These are phyloP conservation scores for Gnathonemus echidnorhynchus DNA, from an alignment of 2,113 vertebrate species.

Conservation along the genomic window DNA sequence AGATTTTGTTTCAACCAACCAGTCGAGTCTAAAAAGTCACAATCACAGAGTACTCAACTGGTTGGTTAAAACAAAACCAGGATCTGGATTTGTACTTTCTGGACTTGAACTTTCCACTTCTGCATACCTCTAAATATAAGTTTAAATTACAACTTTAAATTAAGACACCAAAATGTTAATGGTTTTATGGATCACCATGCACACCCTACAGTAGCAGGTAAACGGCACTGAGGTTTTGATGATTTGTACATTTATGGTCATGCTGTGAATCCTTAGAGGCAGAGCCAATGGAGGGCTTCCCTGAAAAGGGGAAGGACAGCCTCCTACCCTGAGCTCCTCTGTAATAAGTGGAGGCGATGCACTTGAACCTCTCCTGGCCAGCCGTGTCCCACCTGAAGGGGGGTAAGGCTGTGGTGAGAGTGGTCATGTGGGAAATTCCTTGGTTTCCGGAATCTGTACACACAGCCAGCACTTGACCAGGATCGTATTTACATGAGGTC, in stretches of 20 bases:
- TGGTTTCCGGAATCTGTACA: constrained; percentile 50
- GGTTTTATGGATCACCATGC: background rate
- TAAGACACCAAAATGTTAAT: background rate
- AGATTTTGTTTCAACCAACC: background rate
- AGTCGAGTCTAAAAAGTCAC: background rate
- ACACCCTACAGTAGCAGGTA: background rate
- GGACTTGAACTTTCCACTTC: background rate
- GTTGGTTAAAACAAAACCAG: background rate
- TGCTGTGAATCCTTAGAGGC: background rate
- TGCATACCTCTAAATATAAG: background rate
- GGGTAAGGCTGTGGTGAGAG: background rate
- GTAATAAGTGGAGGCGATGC: constrained; percentile 96
- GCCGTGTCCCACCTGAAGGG: constrained; percentile 86
- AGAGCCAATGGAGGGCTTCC: background rate
- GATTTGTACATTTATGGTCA: background rate
- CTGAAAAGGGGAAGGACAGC: background rate
- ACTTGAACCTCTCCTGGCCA: constrained; percentile 94
- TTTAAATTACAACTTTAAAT: background rate
- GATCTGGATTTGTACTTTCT: background rate
- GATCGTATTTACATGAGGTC: background rate
- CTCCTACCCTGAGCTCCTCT: constrained; percentile 83
- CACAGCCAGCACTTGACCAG: constrained; percentile 13
- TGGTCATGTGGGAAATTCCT: background rate
- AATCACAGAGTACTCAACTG: background rate
- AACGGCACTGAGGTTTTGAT: background rate